Percentiles rank a stretch among this genome's conserved stretches.
These are phyloP conservation scores for Brachylomia viminalis DNA, from an alignment of 2,888 invertebrate species.

Conservation along the genomic window DNA sequence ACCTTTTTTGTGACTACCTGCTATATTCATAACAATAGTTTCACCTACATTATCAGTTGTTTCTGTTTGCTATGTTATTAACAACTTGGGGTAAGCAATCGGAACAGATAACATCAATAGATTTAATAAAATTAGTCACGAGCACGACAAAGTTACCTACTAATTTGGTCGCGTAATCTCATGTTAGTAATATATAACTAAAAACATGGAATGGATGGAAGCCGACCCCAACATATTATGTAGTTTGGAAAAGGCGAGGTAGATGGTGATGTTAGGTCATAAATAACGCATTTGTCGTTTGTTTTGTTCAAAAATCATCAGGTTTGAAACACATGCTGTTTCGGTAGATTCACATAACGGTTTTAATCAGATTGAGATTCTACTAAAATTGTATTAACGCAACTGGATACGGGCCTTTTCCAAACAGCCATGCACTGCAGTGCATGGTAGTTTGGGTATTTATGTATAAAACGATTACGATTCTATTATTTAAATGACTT, in stretches of 20 bases:
- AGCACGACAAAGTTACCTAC: conserved; percentile 36
- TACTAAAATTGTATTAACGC: background rate
- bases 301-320: background rate
- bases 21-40: too few species aligned
- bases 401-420: background rate
- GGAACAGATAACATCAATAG: conserved; percentile 37
- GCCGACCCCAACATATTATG: too few species aligned
- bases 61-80: conserved; percentile 15
- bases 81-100: conserved; percentile 42
- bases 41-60: conserved; percentile 42
- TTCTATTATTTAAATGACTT: conserved; percentile 33
- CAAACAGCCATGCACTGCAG: background rate
- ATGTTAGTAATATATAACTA: too few species aligned
- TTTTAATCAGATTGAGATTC: background rate
- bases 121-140: conserved; percentile 41
- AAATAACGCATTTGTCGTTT: background rate
- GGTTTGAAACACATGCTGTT: background rate
- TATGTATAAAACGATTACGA: conserved; percentile 22
- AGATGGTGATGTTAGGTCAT: too few species aligned
- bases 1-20: too few species aligned
- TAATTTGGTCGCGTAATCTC: conserved; percentile 18
- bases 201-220: too few species aligned
- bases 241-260: too few species aligned
- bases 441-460: conserved; percentile 7
- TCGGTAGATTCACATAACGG: background rate